These are phyloP conservation scores for Mionectes olivaceus DNA, from an alignment of 2,797 vertebrate genomes.

Conservation along the genomic window DNA sequence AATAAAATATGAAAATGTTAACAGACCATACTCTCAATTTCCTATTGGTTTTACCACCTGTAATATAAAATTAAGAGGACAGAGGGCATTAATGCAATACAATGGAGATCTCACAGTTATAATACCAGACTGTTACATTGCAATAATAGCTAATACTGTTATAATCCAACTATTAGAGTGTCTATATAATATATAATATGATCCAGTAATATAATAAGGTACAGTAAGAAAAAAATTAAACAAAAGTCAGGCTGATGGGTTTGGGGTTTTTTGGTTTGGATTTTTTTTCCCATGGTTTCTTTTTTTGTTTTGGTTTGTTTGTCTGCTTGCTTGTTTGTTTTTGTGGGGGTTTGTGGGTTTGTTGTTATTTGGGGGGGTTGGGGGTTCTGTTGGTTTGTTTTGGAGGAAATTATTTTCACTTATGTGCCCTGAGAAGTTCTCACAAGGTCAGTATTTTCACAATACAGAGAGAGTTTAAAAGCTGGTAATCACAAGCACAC, in stretches of 20 bases:
- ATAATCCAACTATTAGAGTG: neutral
- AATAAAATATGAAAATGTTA: slow-evolving; percentile 2
- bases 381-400: too few species aligned
- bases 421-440: neutral
- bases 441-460: neutral
- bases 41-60: neutral
- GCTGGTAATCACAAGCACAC: fast-evolving
- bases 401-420: neutral
- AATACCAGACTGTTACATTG: neutral
- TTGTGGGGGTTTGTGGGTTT: too few species aligned
- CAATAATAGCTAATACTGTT: neutral
- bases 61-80: neutral
- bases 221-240: neutral
- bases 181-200: neutral
- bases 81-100: neutral
- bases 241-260: too few species aligned
- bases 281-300: too few species aligned
- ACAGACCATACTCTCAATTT: neutral
- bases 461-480: neutral
- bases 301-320: too few species aligned
- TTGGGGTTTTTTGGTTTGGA: too few species aligned
- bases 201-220: neutral
- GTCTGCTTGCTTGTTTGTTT: too few species aligned
- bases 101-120: neutral
- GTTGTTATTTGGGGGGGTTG: too few species aligned